Conservation (phyloP, 1,140 invertebrate species). For the Euglossa dilemma region DNA sequence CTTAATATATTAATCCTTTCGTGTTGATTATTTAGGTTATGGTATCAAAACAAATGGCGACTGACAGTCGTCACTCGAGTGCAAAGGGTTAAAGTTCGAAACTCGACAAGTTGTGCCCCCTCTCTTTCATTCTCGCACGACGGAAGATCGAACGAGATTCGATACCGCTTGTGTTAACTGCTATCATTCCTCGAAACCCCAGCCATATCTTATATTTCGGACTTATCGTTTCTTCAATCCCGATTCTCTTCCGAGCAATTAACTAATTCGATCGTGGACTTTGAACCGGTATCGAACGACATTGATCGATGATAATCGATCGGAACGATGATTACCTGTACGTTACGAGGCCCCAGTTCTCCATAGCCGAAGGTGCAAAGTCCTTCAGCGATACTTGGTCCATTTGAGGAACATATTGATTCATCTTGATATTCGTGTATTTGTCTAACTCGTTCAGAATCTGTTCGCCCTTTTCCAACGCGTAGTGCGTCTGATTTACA, state of each 20-base stretch:
- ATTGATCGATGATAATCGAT: constrained; percentile 30
- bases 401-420: constrained; percentile 77
- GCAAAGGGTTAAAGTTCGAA: no score
- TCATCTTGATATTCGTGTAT: constrained; percentile 58
- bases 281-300: neutral
- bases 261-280: neutral
- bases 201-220: no score
- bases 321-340: constrained; percentile 82
- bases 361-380: constrained; percentile 93
- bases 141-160: no score
- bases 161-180: no score
- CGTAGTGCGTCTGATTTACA: constrained; percentile 81
- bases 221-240: no score
- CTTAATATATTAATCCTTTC: no score
- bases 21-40: no score
- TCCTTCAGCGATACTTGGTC: constrained; percentile 89
- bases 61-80: no score
- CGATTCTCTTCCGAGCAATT: neutral
- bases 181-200: no score
- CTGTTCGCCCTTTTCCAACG: constrained; percentile 70
- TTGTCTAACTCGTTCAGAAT: constrained; percentile 66
- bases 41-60: no score
- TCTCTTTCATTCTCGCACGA: no score
- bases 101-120: no score
- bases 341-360: constrained; percentile 89